Percentiles rank a stretch among this genome's conserved stretches.
Conservation (phyloP, 2,113 vertebrate genomes). For the Psammodynastes pulverulentus region DNA sequence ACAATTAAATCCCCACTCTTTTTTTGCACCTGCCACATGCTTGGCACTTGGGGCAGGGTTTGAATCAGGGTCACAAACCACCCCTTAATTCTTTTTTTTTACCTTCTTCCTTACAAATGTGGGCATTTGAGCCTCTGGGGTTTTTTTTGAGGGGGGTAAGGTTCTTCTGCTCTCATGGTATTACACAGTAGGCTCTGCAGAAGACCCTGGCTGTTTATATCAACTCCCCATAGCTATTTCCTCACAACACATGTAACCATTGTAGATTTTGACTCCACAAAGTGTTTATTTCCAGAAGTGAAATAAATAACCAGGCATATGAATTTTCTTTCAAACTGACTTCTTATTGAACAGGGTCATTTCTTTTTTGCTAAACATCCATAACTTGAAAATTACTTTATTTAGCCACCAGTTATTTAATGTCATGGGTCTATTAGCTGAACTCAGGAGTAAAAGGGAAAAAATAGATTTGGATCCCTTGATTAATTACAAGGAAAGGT, state of each 20-base stretch:
- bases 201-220: slow-evolving; percentile 71
- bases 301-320: slow-evolving; percentile 61
- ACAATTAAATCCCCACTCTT: background rate
- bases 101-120: background rate
- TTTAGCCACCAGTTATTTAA: slow-evolving; percentile 55
- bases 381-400: slow-evolving; percentile 65
- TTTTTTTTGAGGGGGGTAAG: slow-evolving; percentile 7
- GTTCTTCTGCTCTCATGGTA: slow-evolving; percentile 55
- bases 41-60: background rate
- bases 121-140: background rate
- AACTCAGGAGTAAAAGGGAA: slow-evolving; percentile 32
- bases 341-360: slow-evolving; percentile 46
- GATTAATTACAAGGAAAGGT: slow-evolving; percentile 58
- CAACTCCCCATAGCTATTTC: slow-evolving; percentile 57
- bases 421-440: slow-evolving; percentile 44
- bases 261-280: slow-evolving; percentile 51
- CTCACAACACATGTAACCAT: slow-evolving; percentile 62
- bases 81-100: background rate
- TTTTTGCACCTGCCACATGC: background rate
- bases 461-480: slow-evolving; percentile 52
- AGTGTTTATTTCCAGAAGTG: slow-evolving; percentile 58
- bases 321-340: slow-evolving; percentile 31
- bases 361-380: slow-evolving; percentile 47
- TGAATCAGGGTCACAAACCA: background rate
- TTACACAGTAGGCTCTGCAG: slow-evolving; percentile 14